Evolutionary conservation across 2,113 vertebrate species (phyloP).

Genomic region (Progne subis): DNA sequence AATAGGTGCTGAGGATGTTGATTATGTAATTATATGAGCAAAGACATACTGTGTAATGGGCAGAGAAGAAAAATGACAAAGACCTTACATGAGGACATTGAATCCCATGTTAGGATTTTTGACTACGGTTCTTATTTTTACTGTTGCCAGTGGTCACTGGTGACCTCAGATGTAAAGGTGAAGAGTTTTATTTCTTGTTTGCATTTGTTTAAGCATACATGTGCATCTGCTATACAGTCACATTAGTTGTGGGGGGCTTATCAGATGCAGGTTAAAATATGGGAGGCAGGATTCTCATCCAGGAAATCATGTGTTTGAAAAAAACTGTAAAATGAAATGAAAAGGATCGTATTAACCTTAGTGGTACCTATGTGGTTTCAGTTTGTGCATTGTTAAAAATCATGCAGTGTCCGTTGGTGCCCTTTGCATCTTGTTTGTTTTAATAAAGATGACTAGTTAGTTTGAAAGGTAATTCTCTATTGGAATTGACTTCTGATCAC

Average conservation of each 20-base stretch:
- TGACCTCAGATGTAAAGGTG: not conserved
- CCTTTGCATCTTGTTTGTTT: slow-evolving; percentile 10
- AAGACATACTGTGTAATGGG: not conserved
- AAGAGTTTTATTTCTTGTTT: slow-evolving; percentile 22
- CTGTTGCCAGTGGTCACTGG: not conserved
- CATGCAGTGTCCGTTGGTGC: not conserved
- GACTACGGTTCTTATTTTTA: not conserved
- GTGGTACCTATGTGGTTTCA: slow-evolving; percentile 43
- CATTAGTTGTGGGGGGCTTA: not conserved
- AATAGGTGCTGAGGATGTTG: slow-evolving; percentile 62
- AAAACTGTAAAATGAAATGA: not conserved
- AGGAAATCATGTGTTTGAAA: slow-evolving; percentile 32
- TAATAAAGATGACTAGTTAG: slow-evolving; percentile 5
- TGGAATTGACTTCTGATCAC: slow-evolving; percentile 24
- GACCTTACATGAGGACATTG: slow-evolving; percentile 11
- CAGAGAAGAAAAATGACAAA: not conserved
- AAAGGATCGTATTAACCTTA: slow-evolving; percentile 3
- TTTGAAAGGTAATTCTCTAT: slow-evolving; percentile 17
- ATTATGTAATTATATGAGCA: slow-evolving; percentile 47
- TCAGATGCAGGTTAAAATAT: slow-evolving; percentile 5
- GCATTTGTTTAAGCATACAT: not conserved
- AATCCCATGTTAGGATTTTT: not conserved
- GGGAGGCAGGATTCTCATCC: slow-evolving; percentile 23
- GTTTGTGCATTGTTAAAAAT: slow-evolving; percentile 2
- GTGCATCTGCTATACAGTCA: slow-evolving; percentile 29